These are phyloP conservation scores for Enteromius anoplus DNA, from an alignment of 2,797 vertebrate genomes.

Conservation along the genomic window DNA sequence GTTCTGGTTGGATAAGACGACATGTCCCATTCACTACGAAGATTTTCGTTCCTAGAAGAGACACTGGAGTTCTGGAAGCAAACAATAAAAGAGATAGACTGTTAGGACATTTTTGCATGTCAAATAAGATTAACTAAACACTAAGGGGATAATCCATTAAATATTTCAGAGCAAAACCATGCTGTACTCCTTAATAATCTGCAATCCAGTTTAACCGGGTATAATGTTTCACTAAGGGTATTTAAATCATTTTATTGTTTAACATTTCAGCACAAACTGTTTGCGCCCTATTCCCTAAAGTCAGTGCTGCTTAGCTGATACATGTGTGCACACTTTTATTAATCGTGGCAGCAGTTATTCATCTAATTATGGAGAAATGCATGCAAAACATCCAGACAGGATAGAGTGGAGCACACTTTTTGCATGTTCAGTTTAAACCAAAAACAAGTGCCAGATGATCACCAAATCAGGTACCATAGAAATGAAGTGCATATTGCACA, in stretches of 20 bases:
- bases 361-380: slow-evolving; percentile 4
- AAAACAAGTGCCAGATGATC: background rate
- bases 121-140: background rate
- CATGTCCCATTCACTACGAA: slow-evolving; percentile 17
- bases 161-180: background rate
- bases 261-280: background rate
- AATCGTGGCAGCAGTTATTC: background rate
- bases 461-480: background rate
- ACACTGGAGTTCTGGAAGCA: slow-evolving; percentile 44
- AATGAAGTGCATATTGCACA: background rate
- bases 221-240: background rate
- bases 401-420: background rate
- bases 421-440: background rate
- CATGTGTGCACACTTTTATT: background rate
- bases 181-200: background rate
- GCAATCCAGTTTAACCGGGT: background rate
- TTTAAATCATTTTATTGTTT: background rate
- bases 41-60: slow-evolving; percentile 34
- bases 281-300: background rate
- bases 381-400: background rate
- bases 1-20: slow-evolving; percentile 40
- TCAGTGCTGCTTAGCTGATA: background rate
- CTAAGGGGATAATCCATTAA: background rate
- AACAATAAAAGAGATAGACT: slow-evolving; percentile 26
- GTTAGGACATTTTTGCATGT: background rate